A percentile compares a stretch with the other conserved stretches of the same genome.
Evolutionary conservation across 2,888 invertebrate species (phyloP).

Genomic region (Cantharis nigra): DNA sequence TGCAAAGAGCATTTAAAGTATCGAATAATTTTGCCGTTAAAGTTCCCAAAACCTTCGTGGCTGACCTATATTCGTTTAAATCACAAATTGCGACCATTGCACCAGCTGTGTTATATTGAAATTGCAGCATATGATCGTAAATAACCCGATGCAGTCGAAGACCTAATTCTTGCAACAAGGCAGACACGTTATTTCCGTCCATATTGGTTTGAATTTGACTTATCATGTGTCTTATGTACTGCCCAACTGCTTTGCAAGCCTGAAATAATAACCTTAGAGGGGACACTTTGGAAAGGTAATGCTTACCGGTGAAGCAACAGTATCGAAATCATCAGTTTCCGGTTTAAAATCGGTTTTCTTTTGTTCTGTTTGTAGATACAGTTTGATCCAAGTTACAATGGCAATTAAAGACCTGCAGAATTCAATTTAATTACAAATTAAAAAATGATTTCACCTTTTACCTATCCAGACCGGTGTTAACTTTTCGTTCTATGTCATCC

Average conservation of each 20-base stretch:
- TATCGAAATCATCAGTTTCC: conserved; percentile 81
- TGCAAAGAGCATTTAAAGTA: conserved; percentile 93
- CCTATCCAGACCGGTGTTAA: conserved; percentile 84
- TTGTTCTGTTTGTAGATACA: conserved; percentile 89
- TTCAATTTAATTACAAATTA: conserved; percentile 1
- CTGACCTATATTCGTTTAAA: conserved; percentile 94
- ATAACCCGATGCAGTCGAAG: conserved; percentile 90
- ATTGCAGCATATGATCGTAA: conserved; percentile 92
- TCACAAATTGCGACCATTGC: conserved; percentile 98
- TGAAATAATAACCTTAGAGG: conserved; percentile 50
- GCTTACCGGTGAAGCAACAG: conserved; percentile 79
- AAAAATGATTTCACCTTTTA: conserved; percentile 20
- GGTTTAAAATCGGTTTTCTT: conserved; percentile 94
- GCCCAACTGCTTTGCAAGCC: conserved; percentile 85
- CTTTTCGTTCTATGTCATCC: conserved; percentile 88
- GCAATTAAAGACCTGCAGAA: conserved; percentile 75
- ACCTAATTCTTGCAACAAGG: conserved; percentile 87
- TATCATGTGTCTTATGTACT: conserved; percentile 78
- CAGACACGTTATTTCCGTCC: conserved; percentile 91
- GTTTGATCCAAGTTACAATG: conserved; percentile 88
- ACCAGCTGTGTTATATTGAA: conserved; percentile 93
- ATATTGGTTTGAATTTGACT: conserved; percentile 78
- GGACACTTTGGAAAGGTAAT: neutral
- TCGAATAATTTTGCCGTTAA: conserved; percentile 90
- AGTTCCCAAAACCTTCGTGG: conserved; percentile 76